Evolutionary conservation across 64 coral and sea anemone genomes (phyloP).

Genomic region (Dendronephthya gigantea): DNA sequence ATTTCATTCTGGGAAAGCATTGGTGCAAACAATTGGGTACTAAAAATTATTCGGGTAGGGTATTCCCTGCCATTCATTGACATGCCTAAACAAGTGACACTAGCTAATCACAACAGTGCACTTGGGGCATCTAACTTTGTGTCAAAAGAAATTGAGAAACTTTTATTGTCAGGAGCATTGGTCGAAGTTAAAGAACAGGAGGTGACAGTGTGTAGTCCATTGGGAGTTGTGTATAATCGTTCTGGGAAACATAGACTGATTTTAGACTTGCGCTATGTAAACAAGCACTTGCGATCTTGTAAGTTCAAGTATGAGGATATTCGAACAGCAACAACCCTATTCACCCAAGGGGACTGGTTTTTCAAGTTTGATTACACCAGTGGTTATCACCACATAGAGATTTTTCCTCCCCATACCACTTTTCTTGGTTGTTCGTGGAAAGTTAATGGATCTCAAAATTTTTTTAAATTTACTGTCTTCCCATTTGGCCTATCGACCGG

Average conservation of each 20-base stretch:
- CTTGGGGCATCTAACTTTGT: slow-evolving; percentile 5
- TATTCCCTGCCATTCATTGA: slow-evolving; percentile 20
- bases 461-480: not conserved
- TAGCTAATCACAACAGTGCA: not conserved
- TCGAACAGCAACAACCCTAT: not conserved
- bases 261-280: not conserved
- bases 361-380: slow-evolving; percentile 47
- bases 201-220: slow-evolving; percentile 15
- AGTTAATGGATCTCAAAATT: not conserved
- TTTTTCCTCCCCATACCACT: not conserved
- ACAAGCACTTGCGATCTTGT: not conserved
- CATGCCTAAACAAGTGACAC: not conserved
- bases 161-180: slow-evolving; percentile 13
- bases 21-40: slow-evolving; percentile 20
- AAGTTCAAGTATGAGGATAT: not conserved
- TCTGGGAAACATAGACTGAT: slow-evolving; percentile 15
- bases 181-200: not conserved
- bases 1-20: slow-evolving; percentile 30
- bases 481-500: not conserved
- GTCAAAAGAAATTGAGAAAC: not conserved
- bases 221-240: slow-evolving; percentile 7
- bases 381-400: slow-evolving; percentile 37
- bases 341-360: slow-evolving; percentile 25
- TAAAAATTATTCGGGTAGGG: not conserved
- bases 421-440: too few relatives aligned